phyloP scores from a whole-genome alignment of 2,113 vertebrate genomes.

The Oostethus manadensis region DNA sequence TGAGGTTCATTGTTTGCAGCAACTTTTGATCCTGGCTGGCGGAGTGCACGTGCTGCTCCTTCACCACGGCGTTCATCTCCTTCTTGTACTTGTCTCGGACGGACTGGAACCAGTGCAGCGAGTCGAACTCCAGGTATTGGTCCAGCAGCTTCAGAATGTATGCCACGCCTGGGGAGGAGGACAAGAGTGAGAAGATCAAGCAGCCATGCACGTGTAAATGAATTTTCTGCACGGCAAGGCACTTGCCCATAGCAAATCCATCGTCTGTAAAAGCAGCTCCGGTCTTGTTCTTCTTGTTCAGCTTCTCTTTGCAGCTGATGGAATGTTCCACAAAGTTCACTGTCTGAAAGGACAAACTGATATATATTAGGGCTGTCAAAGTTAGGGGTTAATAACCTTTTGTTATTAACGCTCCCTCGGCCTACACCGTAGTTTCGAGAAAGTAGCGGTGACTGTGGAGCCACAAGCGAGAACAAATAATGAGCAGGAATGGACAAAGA shows the following conservation, averaged over 20 bases:
- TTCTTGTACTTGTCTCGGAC: constrained; percentile 92
- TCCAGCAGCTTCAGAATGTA: constrained; percentile 98
- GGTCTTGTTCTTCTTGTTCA: constrained; percentile 98
- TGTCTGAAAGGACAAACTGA: constrained; percentile 68
- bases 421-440: too few relatives aligned
- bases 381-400: too few relatives aligned
- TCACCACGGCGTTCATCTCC: constrained; percentile 88
- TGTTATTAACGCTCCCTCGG: too few relatives aligned
- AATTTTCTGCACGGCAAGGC: background rate
- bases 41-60: constrained; percentile 89
- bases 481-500: too few relatives aligned
- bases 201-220: background rate
- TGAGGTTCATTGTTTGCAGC: constrained; percentile 96
- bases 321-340: constrained; percentile 98
- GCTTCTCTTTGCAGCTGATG: constrained; percentile 94
- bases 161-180: constrained; percentile 79
- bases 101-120: constrained; percentile 98
- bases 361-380: too few relatives aligned
- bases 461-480: too few relatives aligned
- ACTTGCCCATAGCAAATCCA: constrained; percentile 97
- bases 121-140: constrained; percentile 98
- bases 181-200: background rate
- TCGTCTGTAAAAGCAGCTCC: constrained; percentile 97
- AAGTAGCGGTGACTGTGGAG: too few relatives aligned
- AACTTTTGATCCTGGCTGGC: constrained; percentile 91